A percentile compares a stretch with the other conserved stretches of the same genome.
Conservation (phyloP, 2,888 invertebrate species). For the Andrena bicolor region DNA sequence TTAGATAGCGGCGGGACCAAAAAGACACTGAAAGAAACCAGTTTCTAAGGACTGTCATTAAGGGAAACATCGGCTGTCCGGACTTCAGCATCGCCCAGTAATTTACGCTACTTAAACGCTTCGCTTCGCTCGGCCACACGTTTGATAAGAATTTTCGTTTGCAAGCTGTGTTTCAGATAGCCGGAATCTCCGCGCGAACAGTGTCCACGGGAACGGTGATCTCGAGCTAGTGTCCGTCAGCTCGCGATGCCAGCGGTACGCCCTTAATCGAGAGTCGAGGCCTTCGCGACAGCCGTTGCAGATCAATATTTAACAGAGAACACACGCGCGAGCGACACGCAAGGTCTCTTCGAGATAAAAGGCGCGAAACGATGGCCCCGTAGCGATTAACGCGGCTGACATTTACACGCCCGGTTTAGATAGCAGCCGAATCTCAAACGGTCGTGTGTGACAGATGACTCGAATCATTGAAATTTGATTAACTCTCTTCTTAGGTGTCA, state of each 20-base stretch:
- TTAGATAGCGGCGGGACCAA: conserved; percentile 58
- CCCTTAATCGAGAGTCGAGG: conserved; percentile 48
- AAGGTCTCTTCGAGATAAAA: conserved; percentile 73
- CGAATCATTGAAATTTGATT: background rate
- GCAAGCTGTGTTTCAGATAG: conserved; percentile 11
- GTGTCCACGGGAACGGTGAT: background rate
- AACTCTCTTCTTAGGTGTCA: background rate
- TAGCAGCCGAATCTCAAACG: conserved; percentile 15
- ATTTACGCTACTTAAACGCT: conserved; percentile 30
- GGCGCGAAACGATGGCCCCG: conserved; percentile 60
- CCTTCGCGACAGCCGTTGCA: conserved; percentile 44
- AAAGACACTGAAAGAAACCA: conserved; percentile 55
- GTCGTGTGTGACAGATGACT: background rate
- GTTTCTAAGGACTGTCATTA: conserved; percentile 55
- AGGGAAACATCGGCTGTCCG: conserved; percentile 31
- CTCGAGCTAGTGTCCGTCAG: background rate
- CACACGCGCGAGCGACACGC: conserved; percentile 51
- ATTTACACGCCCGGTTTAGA: conserved; percentile 53
- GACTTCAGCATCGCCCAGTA: conserved; percentile 32
- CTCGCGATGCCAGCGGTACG: conserved; percentile 5
- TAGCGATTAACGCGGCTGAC: conserved; percentile 58
- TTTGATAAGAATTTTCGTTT: conserved; percentile 2
- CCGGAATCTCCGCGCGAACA: background rate
- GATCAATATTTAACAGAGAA: conserved; percentile 61
- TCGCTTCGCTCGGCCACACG: conserved; percentile 6